These are phyloP conservation scores for Aradus depressus DNA, from an alignment of 2,888 invertebrate genomes.

Conservation along the genomic window DNA sequence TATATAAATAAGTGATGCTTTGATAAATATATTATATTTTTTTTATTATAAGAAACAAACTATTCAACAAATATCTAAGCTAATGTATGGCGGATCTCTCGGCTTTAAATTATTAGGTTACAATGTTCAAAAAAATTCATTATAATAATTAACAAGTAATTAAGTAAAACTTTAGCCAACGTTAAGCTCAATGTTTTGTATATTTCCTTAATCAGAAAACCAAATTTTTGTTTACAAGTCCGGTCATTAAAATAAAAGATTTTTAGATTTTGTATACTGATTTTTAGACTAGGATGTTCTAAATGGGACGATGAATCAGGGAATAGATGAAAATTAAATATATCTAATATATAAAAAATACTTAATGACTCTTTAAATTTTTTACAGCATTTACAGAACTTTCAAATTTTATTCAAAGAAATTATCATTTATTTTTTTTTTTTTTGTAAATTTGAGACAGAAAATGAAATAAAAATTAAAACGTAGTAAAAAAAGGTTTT, in stretches of 20 bases:
- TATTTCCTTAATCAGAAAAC: conserved; percentile 14
- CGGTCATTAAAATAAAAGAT: conserved; percentile 13
- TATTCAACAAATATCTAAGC: conserved; percentile 8
- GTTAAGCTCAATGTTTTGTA: conserved; percentile 18
- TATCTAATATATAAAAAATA: conserved; percentile 9
- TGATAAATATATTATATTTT: conserved; percentile 5
- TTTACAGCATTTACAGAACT: too few relatives aligned
- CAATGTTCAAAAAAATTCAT: conserved; percentile 12
- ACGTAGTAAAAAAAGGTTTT: background rate
- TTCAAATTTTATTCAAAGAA: too few relatives aligned
- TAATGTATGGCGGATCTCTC: conserved; percentile 7
- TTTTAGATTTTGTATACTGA: conserved; percentile 17
- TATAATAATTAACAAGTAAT: conserved; percentile 13
- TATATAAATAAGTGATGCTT: conserved; percentile 15
- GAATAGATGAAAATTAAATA: too few relatives aligned
- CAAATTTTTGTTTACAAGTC: conserved; percentile 17
- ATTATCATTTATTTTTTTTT: background rate
- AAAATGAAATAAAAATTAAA: background rate
- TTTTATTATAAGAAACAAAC: conserved; percentile 4
- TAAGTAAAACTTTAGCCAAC: conserved; percentile 17
- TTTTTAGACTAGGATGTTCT: conserved; percentile 15
- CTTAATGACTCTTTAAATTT: conserved; percentile 13
- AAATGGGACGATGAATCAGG: conserved; percentile 15
- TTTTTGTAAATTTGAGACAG: background rate
- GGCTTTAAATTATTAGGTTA: conserved; percentile 6